Percentiles rank a stretch among this genome's conserved stretches.
phyloP scores from a whole-genome alignment of 92 coral and sea anemone species.

The Phymanthus crucifer region DNA sequence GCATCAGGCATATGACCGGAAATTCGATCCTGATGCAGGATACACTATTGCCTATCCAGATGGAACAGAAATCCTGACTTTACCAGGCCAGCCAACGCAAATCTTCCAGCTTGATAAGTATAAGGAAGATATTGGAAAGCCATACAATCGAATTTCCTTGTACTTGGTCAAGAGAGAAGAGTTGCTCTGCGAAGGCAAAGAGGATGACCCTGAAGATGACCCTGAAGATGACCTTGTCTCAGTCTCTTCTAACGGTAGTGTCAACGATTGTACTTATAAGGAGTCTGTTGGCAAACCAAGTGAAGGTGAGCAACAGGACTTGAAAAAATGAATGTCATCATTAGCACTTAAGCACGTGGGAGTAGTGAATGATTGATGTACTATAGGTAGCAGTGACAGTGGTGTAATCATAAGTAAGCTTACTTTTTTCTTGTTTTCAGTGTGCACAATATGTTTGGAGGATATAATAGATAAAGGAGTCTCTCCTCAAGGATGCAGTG shows the following conservation, averaged over 20 bases:
- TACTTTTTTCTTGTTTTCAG: background rate
- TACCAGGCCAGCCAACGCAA: constrained; percentile 18
- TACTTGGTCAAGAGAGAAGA: constrained; percentile 12
- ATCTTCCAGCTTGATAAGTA: constrained; percentile 37
- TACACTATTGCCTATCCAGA: constrained; percentile 34
- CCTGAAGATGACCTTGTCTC: constrained; percentile 1
- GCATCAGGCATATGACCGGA: constrained; percentile 32
- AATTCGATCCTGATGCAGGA: constrained; percentile 29
- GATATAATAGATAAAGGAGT: constrained; percentile 29
- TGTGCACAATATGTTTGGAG: constrained; percentile 26
- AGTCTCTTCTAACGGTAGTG: background rate
- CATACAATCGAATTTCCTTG: background rate
- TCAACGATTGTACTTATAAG: too few relatives aligned
- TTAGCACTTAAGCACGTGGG: background rate
- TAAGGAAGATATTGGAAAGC: constrained; percentile 3
- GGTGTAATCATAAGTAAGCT: background rate
- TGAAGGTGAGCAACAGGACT: background rate
- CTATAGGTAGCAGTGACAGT: background rate
- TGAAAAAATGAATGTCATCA: background rate
- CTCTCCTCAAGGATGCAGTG: constrained; percentile 32
- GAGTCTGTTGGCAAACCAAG: constrained; percentile 5
- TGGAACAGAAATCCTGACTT: constrained; percentile 40
- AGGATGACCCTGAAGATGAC: background rate
- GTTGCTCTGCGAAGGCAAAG: constrained; percentile 1
- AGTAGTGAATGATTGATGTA: too few relatives aligned